These are phyloP conservation scores for Columba janthina DNA, from an alignment of 2,113 vertebrate species.

Conservation along the genomic window DNA sequence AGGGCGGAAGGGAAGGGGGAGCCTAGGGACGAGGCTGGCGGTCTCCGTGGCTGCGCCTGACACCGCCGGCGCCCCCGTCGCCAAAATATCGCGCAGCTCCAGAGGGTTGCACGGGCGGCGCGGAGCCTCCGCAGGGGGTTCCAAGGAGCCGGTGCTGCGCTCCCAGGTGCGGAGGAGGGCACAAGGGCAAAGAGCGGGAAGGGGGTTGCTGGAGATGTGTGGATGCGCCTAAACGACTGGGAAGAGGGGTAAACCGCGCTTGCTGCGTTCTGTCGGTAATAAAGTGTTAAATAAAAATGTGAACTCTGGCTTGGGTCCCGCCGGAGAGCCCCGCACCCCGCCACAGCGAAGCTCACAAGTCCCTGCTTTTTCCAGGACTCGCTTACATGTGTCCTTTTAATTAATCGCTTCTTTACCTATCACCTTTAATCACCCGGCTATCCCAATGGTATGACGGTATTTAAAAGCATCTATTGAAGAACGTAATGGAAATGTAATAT, in stretches of 20 bases:
- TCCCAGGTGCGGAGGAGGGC: not conserved
- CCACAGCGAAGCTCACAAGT: not conserved
- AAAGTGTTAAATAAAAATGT: not conserved
- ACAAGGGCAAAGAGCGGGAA: not conserved
- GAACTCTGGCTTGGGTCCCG: not conserved
- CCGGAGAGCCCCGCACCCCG: not conserved
- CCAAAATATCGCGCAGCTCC: not conserved
- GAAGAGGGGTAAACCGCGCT: not conserved
- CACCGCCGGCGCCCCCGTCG: not conserved
- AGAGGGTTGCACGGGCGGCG: not conserved
- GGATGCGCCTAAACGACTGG: not conserved
- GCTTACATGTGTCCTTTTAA: slow-evolving; percentile 43
- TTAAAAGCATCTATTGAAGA: slow-evolving; percentile 64
- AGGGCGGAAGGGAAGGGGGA: slow-evolving; percentile 17
- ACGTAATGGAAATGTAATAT: slow-evolving; percentile 59
- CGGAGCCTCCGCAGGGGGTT: not conserved
- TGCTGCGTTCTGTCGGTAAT: not conserved
- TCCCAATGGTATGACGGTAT: slow-evolving; percentile 37
- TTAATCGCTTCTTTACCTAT: slow-evolving; percentile 47
- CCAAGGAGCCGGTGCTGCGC: not conserved
- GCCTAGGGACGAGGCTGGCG: not conserved
- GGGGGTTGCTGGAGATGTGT: not conserved
- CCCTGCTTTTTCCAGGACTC: not conserved
- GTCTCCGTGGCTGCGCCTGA: not conserved
- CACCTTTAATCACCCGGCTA: slow-evolving; percentile 51